Evolutionary conservation across 2,113 vertebrate genomes (phyloP), one percentile per base, ranked within the genome.

Genomic region (Xyliphius kryptos): DNA sequence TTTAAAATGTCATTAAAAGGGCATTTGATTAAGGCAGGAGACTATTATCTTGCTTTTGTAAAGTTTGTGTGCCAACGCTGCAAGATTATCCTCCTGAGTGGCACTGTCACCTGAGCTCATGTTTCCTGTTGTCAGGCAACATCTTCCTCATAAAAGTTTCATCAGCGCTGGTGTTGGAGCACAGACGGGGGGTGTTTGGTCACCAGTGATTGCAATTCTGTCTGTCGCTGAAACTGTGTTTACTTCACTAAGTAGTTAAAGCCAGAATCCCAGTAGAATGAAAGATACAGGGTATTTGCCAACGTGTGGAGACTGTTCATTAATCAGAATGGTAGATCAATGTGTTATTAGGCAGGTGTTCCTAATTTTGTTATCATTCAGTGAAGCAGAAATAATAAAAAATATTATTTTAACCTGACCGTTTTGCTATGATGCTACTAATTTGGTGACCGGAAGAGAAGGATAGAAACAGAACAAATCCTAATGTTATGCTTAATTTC

Each of bases 101-200:
- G 10, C 16, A 17, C 53, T 61, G 83, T 77, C 80, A 88, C 66
- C 37, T 62, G 80, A 86, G 74, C 72, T 58, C 22, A 6, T 4
- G 41, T 64, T 86, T 84, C 82, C 80, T 84, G 66, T 74, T 61
- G 57, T 68, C 50, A 14, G 40, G 65, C 62, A 60, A 71, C 71
- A 62, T 58, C 52, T 47, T 46, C 40, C 51, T 64, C 74, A 77
- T 85, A 17, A 82, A 79, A 76, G 51, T 75, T 83, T 83, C 17
- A 84, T 16, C 36, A 62, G 51, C 1, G n/a, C 36, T 43, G 56
- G 57, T 78, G 74, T 77, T 17, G 38, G 63, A 76, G 51, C 61
- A 65, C 22, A 21, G 11, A 19, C 14, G 19, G 32, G 38, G 7
- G 3, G 49, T 15, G 70, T 61, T 48, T 13, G 11, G 44, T 70